Base-by-base conservation (phyloP, 2,888 invertebrate genomes). In the Romanomermis culicivorax region DNA sequence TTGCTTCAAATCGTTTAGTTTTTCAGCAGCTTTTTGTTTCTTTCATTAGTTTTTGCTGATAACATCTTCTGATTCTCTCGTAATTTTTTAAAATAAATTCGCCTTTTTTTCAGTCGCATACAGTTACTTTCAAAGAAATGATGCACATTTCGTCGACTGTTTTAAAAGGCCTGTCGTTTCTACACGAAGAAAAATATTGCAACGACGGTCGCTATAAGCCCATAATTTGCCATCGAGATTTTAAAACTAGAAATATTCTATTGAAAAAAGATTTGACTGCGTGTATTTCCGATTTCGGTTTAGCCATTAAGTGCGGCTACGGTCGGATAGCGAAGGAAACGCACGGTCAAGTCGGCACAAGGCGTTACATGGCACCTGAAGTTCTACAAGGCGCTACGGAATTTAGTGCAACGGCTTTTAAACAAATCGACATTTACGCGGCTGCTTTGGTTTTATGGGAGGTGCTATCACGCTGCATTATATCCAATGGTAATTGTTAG, bases 191-290 rank as follows among this genome's bases (percentile, higher is more conserved):
- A 68, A 77, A 82, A 52, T 76, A 78, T 3, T 74, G 72, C 45
- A 79, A 78, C 68, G 77, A 76, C 47, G n/a, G 24, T 7, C 43
- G 20, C 11, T 24, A 23, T 23, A 97, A 97, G 68, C 91, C 91
- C 0, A 83, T 89, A 0, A 81, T 97, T 27, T 93, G 93, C 2
- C 95, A 97, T 72, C 77, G 97, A 55, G 95, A 95, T 74, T 89
- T 95, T 69, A 95, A 95, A 71, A 88, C 88, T 59, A 89, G 89
- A 74, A 97, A 97, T 71, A 89, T 97, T 14, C 76, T 97, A 36
- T 74, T 97, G 0, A 57, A 59, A 51, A 52, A 47, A 2, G 65
- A 65, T 54, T 50, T 67, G 73, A 84, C 83, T 48, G 87, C 89
- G 2, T 91, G 91, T 66, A 84, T 97, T 62, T 89, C 91, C 52